Evolutionary conservation across 1,140 invertebrate species (phyloP), one percentile per base, ranked within the genome.

Genomic region (Rhysida immarginata): DNA sequence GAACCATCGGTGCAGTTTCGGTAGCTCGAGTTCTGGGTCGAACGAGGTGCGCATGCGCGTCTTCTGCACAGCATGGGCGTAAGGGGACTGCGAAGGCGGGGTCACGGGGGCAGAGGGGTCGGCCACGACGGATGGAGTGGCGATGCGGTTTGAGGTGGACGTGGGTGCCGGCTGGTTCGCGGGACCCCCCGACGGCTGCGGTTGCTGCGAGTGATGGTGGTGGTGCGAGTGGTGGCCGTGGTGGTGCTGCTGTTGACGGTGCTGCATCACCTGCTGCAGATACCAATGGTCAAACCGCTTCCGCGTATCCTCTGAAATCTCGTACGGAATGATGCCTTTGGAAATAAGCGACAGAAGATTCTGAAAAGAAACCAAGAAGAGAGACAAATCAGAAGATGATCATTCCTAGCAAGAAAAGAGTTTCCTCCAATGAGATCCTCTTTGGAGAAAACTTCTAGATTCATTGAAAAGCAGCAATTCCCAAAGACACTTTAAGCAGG

Each of bases 1-100:
- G 71, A 97, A 98, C 76, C 94, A 97, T 61, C 87, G 78, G 65
- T 96, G 92, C 18, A 98, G 71, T 65, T 92, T 85, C 0, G 94
- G 93, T 54, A 96, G 73, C 71, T 98, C 94, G 61, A 93, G 75
- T 72, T 96, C 93, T 0, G 92, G 92, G 73, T 97, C 93, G 66
- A 98, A 83, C 72, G 90, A 83, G 3, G 89, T 93, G 57, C 89
- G 75, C 86, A 92, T 91, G 64, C 87, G 76, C 1, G 87, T 91
- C 73, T 91, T 91, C 67, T 87, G 87, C 18, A 83, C 86, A 3
- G 82, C 81, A 60, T 55, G 69, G 62, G 14, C 63, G 69, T 50
- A 63, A 64, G 56, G 67, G 60, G 62, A 68, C 66, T 26, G 64
- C 62, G 55, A 65, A 42, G 55, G 20, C 44, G 41, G 24, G 59